These are phyloP conservation scores for Autographa gamma DNA, from an alignment of 2,888 invertebrate species.

Conservation along the genomic window DNA sequence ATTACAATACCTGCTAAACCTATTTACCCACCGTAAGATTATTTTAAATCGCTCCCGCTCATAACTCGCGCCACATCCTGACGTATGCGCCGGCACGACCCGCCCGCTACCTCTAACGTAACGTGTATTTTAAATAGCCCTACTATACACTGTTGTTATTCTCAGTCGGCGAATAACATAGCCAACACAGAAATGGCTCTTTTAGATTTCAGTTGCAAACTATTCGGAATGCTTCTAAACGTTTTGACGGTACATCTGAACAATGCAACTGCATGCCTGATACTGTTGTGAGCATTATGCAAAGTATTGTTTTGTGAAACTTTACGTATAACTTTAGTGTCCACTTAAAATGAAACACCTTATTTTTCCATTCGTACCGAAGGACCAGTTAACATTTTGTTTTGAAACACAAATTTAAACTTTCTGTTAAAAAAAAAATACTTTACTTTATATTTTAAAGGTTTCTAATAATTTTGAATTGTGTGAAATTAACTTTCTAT, in stretches of 20 bases:
- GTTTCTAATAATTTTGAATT: no score
- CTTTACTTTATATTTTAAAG: no score
- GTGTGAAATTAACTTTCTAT: no score
- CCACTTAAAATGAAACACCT: neutral
- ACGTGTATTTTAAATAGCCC: conserved; percentile 83
- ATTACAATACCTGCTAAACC: no score
- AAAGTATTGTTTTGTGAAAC: neutral
- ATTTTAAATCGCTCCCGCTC: conserved; percentile 39
- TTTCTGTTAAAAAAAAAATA: no score
- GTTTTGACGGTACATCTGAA: conserved; percentile 6
- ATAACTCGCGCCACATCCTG: conserved; percentile 59
- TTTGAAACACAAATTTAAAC: neutral
- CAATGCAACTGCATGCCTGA: neutral
- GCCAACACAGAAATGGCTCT: conserved; percentile 28
- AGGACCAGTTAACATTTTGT: neutral
- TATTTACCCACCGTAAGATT: no score
- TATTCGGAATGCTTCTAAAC: conserved; percentile 25
- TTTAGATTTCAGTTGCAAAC: conserved; percentile 23
- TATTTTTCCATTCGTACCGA: neutral
- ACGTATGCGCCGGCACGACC: conserved; percentile 85
- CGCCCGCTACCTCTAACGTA: conserved; percentile 76
- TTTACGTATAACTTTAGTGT: neutral
- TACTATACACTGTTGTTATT: conserved; percentile 66
- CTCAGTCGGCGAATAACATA: conserved; percentile 57
- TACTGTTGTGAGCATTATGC: neutral